A percentile compares a stretch with the other conserved stretches of the same genome.
Evolutionary conservation across 2,888 invertebrate genomes (phyloP).

Genomic region (Limnephilus lunatus): DNA sequence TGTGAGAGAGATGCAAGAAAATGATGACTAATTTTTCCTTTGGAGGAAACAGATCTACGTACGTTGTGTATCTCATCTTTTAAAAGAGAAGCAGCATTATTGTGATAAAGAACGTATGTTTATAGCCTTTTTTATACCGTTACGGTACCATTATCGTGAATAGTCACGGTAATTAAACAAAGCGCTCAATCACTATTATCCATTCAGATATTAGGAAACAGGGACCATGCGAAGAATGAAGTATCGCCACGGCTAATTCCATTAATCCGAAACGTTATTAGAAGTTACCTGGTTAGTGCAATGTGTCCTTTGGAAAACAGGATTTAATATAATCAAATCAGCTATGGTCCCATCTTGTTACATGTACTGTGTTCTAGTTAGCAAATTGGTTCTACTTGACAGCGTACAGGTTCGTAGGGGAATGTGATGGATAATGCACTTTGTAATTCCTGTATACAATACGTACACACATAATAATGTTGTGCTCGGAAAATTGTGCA

Average conservation of each 20-base stretch:
- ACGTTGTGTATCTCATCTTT: too few relatives aligned
- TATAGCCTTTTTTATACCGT: too few relatives aligned
- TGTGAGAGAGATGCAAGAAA: too few relatives aligned
- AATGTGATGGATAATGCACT: slow-evolving; percentile 2
- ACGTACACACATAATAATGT: background rate
- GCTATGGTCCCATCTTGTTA: background rate
- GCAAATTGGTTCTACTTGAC: background rate
- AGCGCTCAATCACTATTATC: too few relatives aligned
- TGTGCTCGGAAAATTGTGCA: background rate
- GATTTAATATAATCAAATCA: background rate
- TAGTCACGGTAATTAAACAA: too few relatives aligned
- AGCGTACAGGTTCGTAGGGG: background rate
- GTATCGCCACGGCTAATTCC: background rate
- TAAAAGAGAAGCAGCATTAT: too few relatives aligned
- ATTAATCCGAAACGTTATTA: background rate
- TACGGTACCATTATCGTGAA: too few relatives aligned
- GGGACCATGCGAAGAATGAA: background rate
- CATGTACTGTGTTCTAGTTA: background rate
- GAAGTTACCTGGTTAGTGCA: background rate
- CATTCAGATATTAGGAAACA: background rate
- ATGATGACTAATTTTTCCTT: too few relatives aligned
- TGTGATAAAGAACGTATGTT: too few relatives aligned
- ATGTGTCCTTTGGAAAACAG: background rate
- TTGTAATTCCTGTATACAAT: background rate
- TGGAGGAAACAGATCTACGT: too few relatives aligned